Evolutionary conservation across 2,797 vertebrate genomes (phyloP).

Genomic region (Chrysolophus pictus): DNA sequence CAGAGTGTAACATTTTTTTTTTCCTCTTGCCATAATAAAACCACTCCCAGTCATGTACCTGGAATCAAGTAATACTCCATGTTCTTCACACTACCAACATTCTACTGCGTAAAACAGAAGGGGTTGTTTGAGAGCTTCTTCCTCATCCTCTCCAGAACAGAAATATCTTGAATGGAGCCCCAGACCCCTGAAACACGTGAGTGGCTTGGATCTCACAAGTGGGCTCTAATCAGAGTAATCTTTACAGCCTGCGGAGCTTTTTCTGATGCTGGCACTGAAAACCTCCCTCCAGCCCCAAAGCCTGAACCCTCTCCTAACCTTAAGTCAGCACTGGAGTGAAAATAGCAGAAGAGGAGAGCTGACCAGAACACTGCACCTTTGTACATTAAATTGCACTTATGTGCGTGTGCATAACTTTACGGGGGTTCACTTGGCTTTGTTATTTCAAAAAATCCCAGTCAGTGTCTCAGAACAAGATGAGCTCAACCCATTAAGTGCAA

Average conservation of each 20-base stretch:
- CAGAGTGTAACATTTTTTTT: neutral
- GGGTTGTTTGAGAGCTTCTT: neutral
- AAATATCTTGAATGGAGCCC: neutral
- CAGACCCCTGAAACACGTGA: accelerated
- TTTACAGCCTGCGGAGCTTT: accelerated
- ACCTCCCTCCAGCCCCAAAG: neutral
- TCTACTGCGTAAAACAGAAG: neutral
- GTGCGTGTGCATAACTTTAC: neutral
- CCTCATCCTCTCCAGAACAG: neutral
- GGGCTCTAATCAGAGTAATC: neutral
- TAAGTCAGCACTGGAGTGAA: neutral
- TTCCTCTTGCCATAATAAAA: slow-evolving; percentile 18
- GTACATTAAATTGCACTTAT: accelerated
- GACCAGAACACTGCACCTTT: slow-evolving; percentile 1
- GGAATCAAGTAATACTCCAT: slow-evolving; percentile 22
- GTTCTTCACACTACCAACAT: neutral
- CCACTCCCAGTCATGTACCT: neutral
- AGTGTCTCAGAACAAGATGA: neutral
- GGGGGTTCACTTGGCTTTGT: neutral
- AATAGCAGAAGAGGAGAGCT: slow-evolving; percentile 5
- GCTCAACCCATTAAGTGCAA: neutral
- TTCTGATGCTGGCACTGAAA: neutral
- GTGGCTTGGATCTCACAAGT: neutral
- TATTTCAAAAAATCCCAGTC: neutral
- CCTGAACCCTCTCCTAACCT: slow-evolving; percentile 8